Percentiles rank a stretch among this genome's conserved stretches.
These are phyloP conservation scores for Tachina grossa DNA, from an alignment of 2,888 invertebrate genomes.

Conservation along the genomic window DNA sequence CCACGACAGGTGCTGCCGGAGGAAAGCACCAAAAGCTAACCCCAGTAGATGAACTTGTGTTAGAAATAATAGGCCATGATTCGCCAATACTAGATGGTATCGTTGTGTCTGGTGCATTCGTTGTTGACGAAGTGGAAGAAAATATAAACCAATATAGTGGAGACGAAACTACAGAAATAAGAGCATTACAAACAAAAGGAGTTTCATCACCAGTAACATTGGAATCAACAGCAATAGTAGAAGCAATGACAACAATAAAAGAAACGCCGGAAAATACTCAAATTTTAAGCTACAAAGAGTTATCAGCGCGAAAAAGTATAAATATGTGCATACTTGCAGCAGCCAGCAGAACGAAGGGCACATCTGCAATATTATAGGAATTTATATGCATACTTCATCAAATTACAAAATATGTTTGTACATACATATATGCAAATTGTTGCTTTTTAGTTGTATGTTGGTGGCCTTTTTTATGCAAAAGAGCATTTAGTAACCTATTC, in stretches of 20 bases:
- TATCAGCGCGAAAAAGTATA: neutral
- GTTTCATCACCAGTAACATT: neutral
- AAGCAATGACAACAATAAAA: neutral
- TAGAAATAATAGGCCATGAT: conserved; percentile 6
- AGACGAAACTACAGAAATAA: neutral
- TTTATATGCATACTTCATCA: no score
- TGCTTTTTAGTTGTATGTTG: no score
- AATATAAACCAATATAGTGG: neutral
- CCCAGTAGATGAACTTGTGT: neutral
- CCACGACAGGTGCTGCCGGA: conserved; percentile 2
- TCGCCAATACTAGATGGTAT: neutral
- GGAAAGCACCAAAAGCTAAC: neutral
- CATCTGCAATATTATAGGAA: no score
- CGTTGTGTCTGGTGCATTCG: no score
- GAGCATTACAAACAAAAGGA: neutral
- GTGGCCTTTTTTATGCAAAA: no score
- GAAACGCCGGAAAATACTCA: no score
- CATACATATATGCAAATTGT: no score
- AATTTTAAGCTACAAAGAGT: neutral
- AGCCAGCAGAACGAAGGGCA: no score
- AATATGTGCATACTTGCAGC: neutral
- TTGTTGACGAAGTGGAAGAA: neutral
- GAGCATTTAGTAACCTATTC: no score
- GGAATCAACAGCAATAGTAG: neutral
- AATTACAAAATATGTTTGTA: no score